Evolutionary conservation across 64 coral and sea anemone genomes (phyloP).

Genomic region (Actinia tenebrosa): DNA sequence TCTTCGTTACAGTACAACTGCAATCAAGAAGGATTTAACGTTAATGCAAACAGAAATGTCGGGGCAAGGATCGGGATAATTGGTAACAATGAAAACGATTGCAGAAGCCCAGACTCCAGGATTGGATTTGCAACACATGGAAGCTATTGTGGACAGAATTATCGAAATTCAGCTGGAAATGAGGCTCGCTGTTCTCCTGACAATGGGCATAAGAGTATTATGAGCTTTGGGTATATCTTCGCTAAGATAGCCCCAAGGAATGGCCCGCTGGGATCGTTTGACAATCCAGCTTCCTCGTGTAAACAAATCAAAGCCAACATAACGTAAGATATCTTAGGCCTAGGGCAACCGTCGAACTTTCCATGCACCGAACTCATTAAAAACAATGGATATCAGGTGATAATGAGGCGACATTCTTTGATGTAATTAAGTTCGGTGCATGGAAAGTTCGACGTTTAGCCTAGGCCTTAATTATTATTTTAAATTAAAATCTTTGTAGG

Average conservation of each 20-base stretch:
- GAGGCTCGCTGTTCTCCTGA: neutral
- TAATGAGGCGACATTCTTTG: too few relatives aligned
- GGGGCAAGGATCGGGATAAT: constrained; percentile 8
- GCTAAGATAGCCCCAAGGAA: neutral
- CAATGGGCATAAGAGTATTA: neutral
- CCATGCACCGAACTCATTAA: too few relatives aligned
- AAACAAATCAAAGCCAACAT: neutral
- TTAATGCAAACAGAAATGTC: neutral
- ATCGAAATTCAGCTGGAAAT: neutral
- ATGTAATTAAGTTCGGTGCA: too few relatives aligned
- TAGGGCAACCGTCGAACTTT: too few relatives aligned
- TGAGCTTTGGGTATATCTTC: constrained; percentile 5
- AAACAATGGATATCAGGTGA: too few relatives aligned
- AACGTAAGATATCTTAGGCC: neutral
- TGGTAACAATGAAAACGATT: constrained; percentile 20
- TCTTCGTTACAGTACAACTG: neutral
- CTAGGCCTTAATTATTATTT: neutral
- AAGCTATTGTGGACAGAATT: neutral
- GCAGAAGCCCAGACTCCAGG: neutral
- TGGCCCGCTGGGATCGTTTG: neutral
- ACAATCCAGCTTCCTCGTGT: neutral
- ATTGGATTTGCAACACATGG: constrained; percentile 15
- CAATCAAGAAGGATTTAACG: neutral
- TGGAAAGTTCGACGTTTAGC: too few relatives aligned
- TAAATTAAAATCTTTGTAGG: neutral